Evolutionary conservation across 2,797 vertebrate genomes (phyloP).

Genomic region (Amblyopsis hoosieri): DNA sequence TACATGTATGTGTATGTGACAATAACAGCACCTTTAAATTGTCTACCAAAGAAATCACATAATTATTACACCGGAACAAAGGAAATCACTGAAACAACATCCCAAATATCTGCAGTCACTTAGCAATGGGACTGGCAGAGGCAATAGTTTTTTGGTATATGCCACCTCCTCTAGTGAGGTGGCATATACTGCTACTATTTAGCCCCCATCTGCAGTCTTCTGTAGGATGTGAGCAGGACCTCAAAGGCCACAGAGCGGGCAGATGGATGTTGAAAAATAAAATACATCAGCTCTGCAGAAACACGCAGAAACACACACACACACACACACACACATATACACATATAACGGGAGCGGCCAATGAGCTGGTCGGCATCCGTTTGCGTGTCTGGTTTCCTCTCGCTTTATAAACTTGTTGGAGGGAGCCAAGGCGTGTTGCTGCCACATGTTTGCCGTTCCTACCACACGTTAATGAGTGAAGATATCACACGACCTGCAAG

Average conservation of each 20-base stretch:
- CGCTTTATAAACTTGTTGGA: constrained; percentile 46
- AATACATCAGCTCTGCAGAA: constrained; percentile 59
- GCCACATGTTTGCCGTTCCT: constrained; percentile 66
- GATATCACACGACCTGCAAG: constrained; percentile 43
- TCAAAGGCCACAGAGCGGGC: constrained; percentile 55
- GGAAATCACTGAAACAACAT: constrained; percentile 52
- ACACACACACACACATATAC: constrained; percentile 32
- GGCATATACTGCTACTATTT: constrained; percentile 68
- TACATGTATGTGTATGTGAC: no score
- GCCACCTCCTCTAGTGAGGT: constrained; percentile 50
- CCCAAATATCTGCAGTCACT: constrained; percentile 74
- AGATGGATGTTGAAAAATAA: constrained; percentile 66
- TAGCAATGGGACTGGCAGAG: constrained; percentile 77
- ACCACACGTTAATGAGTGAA: constrained; percentile 63
- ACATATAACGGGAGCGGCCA: constrained; percentile 27
- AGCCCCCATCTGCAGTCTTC: constrained; percentile 67
- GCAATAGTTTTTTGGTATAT: constrained; percentile 57
- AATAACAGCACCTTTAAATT: no score
- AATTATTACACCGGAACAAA: constrained; percentile 21
- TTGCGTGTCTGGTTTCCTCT: constrained; percentile 67
- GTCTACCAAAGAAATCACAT: neutral
- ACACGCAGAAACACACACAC: constrained; percentile 12
- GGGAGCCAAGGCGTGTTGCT: constrained; percentile 53
- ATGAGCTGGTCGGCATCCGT: constrained; percentile 39
- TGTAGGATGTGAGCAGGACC: constrained; percentile 52